Evolutionary conservation across 2,888 invertebrate species (phyloP).

Genomic region (Monochamus alternatus): DNA sequence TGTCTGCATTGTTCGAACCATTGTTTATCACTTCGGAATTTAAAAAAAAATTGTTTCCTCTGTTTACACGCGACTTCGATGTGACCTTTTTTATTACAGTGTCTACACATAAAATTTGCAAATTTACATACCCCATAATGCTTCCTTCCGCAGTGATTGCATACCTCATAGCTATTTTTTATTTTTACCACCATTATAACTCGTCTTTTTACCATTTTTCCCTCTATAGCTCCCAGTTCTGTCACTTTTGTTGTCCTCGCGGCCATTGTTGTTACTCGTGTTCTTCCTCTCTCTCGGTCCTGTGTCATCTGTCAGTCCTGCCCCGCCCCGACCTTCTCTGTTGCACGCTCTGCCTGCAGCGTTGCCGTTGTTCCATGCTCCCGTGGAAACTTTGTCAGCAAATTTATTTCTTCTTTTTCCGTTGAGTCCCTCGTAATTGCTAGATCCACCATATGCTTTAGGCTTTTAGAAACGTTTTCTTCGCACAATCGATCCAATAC

Average conservation of each 20-base stretch:
- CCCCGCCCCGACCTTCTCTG: neutral
- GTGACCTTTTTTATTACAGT: constrained; percentile 2
- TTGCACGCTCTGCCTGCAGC: neutral
- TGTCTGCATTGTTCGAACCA: no score
- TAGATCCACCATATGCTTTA: neutral
- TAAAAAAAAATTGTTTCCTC: no score
- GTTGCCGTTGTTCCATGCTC: neutral
- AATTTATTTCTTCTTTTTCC: neutral
- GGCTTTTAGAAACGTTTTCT: constrained; percentile 1
- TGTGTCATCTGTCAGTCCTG: neutral
- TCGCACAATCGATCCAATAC: constrained; percentile 50
- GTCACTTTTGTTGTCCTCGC: constrained; percentile 4
- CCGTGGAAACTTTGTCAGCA: neutral
- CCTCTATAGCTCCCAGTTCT: neutral
- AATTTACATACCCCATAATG: constrained; percentile 7
- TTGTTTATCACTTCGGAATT: no score
- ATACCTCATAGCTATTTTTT: neutral
- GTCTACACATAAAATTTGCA: neutral
- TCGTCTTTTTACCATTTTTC: neutral
- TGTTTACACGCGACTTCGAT: no score
- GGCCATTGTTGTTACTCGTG: neutral
- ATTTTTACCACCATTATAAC: neutral
- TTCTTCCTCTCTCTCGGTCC: neutral
- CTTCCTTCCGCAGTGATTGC: constrained; percentile 9
- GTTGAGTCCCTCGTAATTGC: neutral